phyloP scores from a whole-genome alignment of 2,888 invertebrate genomes.

The Xestia xanthographa region DNA sequence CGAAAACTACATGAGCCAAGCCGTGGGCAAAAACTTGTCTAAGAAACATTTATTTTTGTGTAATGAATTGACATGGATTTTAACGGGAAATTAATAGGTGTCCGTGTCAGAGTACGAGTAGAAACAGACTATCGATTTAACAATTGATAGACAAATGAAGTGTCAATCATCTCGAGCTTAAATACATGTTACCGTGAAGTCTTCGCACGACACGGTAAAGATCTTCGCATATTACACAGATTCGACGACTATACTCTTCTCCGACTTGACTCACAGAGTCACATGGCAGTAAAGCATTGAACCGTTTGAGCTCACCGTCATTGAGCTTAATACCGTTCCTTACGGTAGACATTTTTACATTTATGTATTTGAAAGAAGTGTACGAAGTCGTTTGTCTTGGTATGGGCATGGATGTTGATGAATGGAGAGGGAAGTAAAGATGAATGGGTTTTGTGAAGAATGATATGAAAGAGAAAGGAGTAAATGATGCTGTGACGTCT shows the following conservation, averaged over 20 bases:
- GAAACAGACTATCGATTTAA: slow-evolving; percentile 32
- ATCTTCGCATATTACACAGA: neutral
- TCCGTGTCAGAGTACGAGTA: neutral
- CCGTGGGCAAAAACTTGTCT: neutral
- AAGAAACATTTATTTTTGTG: neutral
- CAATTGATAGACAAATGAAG: slow-evolving; percentile 47
- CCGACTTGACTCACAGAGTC: neutral
- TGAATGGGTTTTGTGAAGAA: too few species aligned
- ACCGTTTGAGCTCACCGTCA: too few species aligned
- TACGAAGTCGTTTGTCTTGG: too few species aligned
- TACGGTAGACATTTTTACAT: neutral
- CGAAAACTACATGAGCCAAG: neutral
- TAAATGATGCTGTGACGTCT: too few species aligned
- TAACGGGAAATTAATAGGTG: slow-evolving; percentile 14
- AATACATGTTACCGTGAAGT: slow-evolving; percentile 49
- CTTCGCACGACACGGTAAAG: slow-evolving; percentile 36
- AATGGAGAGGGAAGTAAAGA: too few species aligned
- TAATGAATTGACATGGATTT: neutral
- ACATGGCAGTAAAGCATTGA: neutral
- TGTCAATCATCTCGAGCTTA: slow-evolving; percentile 43
- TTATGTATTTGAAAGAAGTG: too few species aligned
- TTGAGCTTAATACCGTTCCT: too few species aligned
- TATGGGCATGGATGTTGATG: too few species aligned
- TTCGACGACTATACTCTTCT: neutral
- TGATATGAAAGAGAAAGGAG: too few species aligned